Conservation (phyloP, 2,113 vertebrate species). For the Cacatua alba region DNA sequence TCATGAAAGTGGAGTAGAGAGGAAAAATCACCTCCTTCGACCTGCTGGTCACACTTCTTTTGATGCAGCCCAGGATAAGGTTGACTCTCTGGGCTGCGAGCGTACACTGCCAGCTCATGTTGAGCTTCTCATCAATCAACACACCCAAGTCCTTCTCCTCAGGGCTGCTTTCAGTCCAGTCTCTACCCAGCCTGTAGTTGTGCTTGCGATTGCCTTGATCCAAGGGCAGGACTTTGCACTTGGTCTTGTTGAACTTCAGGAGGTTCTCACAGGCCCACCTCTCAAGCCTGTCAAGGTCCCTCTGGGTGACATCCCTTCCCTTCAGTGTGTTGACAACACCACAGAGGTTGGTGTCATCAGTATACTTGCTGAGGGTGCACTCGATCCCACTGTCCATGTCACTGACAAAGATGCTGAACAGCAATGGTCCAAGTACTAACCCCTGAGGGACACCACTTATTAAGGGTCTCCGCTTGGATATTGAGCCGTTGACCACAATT, state of each 20-base stretch:
- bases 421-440: not conserved
- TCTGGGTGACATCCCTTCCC: not conserved
- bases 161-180: not conserved
- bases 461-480: not conserved
- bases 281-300: not conserved
- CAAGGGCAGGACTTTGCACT: not conserved
- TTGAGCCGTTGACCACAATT: not conserved
- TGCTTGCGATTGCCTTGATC: not conserved
- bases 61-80: not conserved
- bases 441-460: not conserved
- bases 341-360: not conserved
- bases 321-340: not conserved
- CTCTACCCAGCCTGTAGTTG: not conserved
- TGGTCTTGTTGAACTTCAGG: not conserved
- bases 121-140: not conserved
- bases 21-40: not conserved
- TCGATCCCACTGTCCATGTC: not conserved
- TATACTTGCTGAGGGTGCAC: not conserved
- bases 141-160: not conserved
- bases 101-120: not conserved
- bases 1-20: not conserved
- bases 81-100: not conserved
- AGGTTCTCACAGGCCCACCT: not conserved
- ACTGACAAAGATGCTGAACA: not conserved
- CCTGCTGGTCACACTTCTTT: not conserved